A percentile compares a stretch with the other conserved stretches of the same genome.
Conservation (phyloP, 1,140 invertebrate species). For the Drosophila navojoa region DNA sequence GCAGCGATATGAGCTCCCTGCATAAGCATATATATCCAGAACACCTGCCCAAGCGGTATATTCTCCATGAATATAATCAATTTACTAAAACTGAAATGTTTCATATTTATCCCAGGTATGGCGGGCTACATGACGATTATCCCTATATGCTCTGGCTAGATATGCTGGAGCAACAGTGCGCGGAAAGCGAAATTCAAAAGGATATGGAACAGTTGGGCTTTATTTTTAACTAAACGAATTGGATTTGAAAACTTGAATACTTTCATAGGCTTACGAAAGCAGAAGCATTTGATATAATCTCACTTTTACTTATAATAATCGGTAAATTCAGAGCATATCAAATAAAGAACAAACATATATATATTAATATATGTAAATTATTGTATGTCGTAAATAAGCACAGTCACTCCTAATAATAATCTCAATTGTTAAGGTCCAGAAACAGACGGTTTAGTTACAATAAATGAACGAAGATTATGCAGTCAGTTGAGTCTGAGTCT, state of each 20-base stretch:
- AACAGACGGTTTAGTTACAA: too few species aligned
- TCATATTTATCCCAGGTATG: slow-evolving; percentile 84
- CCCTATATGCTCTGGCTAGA: slow-evolving; percentile 90
- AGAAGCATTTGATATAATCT: neutral
- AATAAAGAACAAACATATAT: too few species aligned
- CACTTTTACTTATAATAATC: neutral
- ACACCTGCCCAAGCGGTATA: slow-evolving; percentile 88
- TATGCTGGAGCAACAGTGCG: slow-evolving; percentile 84
- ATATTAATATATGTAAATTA: too few species aligned
- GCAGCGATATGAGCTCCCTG: slow-evolving; percentile 89
- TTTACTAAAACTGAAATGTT: too few species aligned
- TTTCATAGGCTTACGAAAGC: too few species aligned
- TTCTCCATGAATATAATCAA: neutral
- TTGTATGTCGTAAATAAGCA: too few species aligned
- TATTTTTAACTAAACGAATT: slow-evolving; percentile 51
- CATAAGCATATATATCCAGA: slow-evolving; percentile 90
- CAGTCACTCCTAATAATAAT: too few species aligned
- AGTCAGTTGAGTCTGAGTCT: too few species aligned
- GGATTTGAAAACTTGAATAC: neutral
- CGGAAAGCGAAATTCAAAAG: slow-evolving; percentile 86
- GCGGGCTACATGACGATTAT: slow-evolving; percentile 88
- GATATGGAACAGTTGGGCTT: slow-evolving; percentile 87
- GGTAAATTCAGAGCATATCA: too few species aligned
- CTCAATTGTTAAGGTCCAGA: too few species aligned
- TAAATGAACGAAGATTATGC: too few species aligned